These are phyloP conservation scores for Lycorma delicatula DNA, from an alignment of 1,140 invertebrate species.

Conservation along the genomic window DNA sequence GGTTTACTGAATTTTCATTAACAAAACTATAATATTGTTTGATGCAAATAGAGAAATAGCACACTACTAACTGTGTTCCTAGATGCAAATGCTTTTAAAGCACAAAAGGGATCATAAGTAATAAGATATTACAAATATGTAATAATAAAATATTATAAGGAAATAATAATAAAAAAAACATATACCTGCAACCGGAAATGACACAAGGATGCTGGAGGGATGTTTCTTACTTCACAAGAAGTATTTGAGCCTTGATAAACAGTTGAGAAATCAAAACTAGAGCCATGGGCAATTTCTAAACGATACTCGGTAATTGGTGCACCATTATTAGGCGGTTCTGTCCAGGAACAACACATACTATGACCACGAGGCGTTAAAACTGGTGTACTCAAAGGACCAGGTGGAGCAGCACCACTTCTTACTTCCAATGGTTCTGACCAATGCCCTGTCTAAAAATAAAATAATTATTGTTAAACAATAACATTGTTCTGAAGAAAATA, in stretches of 20 bases:
- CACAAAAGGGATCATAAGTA: too few species aligned
- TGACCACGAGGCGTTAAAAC: conserved; percentile 49
- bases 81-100: too few species aligned
- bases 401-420: conserved; percentile 68
- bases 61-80: too few species aligned
- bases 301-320: conserved; percentile 66
- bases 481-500: too few species aligned
- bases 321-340: conserved; percentile 65
- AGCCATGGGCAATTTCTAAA: conserved; percentile 55
- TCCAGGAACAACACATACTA: conserved; percentile 58
- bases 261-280: conserved; percentile 42
- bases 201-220: conserved; percentile 67
- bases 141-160: neutral
- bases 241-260: conserved; percentile 48
- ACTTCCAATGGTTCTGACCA: conserved; percentile 68
- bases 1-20: too few species aligned
- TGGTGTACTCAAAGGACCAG: conserved; percentile 53
- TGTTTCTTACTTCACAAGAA: conserved; percentile 54
- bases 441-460: conserved; percentile 57
- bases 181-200: conserved; percentile 60
- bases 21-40: too few species aligned
- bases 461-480: too few species aligned
- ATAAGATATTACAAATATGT: neutral
- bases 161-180: conserved; percentile 6
- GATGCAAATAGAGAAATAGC: too few species aligned